Conservation (phyloP, 2,797 vertebrate genomes). For the Setipinna tenuifilis region DNA sequence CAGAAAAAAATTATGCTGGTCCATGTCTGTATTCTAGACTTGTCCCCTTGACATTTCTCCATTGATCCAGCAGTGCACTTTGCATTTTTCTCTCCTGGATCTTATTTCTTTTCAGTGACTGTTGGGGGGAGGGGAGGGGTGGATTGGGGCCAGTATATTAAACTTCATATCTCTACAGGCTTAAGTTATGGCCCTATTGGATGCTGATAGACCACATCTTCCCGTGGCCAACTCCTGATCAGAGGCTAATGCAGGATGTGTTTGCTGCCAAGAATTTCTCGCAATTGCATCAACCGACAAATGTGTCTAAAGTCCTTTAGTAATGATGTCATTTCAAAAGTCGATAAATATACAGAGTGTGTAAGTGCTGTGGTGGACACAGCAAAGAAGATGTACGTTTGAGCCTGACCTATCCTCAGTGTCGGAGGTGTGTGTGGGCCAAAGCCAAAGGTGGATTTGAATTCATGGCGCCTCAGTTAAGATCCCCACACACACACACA, state of each 20-base stretch:
- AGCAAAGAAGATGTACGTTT: neutral
- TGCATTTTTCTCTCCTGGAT: neutral
- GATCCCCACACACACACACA: neutral
- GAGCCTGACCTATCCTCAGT: neutral
- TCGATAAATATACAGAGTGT: neutral
- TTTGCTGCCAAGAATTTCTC: conserved; percentile 7
- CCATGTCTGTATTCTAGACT: neutral
- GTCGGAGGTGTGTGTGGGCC: neutral
- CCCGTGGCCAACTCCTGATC: neutral
- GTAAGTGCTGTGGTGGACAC: neutral
- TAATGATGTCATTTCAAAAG: conserved; percentile 11
- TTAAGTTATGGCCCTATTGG: neutral
- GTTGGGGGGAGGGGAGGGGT: neutral
- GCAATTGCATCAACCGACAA: neutral
- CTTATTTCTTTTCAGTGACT: neutral
- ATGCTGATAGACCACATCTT: neutral
- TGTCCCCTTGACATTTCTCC: neutral
- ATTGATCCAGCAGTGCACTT: neutral
- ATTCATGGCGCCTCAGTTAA: neutral
- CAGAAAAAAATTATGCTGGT: neutral
- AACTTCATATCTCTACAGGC: neutral
- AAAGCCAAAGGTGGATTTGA: neutral
- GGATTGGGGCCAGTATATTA: neutral
- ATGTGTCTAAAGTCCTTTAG: neutral
- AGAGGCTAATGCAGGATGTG: neutral